Evolutionary conservation across 2,113 vertebrate genomes (phyloP), one percentile per base, ranked within the genome.

Genomic region (Limnothrissa miodon): DNA sequence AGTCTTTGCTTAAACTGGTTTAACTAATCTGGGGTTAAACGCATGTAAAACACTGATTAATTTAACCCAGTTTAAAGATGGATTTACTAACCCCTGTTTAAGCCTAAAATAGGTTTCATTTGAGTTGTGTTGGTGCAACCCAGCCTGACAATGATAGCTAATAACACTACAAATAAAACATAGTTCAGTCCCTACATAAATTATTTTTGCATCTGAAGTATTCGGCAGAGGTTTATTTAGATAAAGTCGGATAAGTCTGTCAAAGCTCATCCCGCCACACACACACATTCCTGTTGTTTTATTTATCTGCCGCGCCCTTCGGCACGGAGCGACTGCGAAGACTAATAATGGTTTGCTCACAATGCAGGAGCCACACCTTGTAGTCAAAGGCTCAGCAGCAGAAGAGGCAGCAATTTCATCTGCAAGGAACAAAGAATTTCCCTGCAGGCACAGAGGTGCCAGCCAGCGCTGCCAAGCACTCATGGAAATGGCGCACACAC

Each of bases 371-470:
- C 66, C 66, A 74, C 66, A 33, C 66, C 66, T 74, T 33, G 29
- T 11, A 74, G 33, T 33, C 1, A 74, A 74, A 33, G 11, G 15
- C 66, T 74, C 66, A 36, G 33, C 33, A 36, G 33, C 1, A 74
- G 66, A 17, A 74, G 66, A 74, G 66, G 29, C 66, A 74, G 66
- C 66, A 74, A 17, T 74, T 36, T 74, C 66, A 74, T 74, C 66
- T 36, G 25, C 10, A 29, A 74, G 66, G 66, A 39, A 5, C 66
- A 74, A 36, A 39, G 66, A 74, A 74, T 74, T 74, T 39, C 66
- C 66, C 66, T 13, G 29, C 11, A 36, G 66, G 66, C 66, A 15
- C 36, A 5, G 33, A 74, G 66, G 66, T 39, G 66, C 36, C 66
- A 36, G 66, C 29, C 29, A 4, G 33, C 33, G 25, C 29, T 11